Conservation (phyloP, 2,113 vertebrate species). For the Tetrax tetrax region DNA sequence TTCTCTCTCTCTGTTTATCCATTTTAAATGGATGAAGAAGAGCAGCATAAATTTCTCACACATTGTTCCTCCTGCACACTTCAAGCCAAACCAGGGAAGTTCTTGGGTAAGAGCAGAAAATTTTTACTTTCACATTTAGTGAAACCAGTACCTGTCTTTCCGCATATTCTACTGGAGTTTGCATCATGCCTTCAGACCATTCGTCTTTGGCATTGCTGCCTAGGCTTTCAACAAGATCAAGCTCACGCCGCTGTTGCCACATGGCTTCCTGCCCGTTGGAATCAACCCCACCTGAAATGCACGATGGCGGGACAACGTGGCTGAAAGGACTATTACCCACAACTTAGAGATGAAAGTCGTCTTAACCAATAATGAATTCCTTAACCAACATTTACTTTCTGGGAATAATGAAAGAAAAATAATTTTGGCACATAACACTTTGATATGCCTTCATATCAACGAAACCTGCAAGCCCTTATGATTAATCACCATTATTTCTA, state of each 20-base stretch:
- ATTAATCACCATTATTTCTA: neutral
- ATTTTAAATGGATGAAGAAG: neutral
- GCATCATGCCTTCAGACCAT: neutral
- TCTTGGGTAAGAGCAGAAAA: neutral
- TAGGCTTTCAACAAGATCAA: neutral
- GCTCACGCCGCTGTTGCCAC: neutral
- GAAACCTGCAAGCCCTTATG: neutral
- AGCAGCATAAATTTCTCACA: neutral
- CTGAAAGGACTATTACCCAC: neutral
- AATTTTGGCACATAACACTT: neutral
- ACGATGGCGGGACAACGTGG: fast-evolving
- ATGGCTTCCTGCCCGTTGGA: neutral
- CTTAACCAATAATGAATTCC: neutral
- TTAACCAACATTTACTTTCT: neutral
- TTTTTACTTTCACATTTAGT: neutral
- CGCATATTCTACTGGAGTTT: neutral
- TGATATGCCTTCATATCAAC: neutral
- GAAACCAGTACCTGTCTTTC: neutral
- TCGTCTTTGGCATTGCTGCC: neutral
- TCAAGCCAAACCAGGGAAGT: neutral
- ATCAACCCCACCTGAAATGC: neutral
- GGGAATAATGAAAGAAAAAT: neutral
- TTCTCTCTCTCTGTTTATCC: neutral
- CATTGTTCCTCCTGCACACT: neutral
- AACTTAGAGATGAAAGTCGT: neutral